Conservation (phyloP, 2,113 vertebrate genomes). For the Malaclemys terrapin region DNA sequence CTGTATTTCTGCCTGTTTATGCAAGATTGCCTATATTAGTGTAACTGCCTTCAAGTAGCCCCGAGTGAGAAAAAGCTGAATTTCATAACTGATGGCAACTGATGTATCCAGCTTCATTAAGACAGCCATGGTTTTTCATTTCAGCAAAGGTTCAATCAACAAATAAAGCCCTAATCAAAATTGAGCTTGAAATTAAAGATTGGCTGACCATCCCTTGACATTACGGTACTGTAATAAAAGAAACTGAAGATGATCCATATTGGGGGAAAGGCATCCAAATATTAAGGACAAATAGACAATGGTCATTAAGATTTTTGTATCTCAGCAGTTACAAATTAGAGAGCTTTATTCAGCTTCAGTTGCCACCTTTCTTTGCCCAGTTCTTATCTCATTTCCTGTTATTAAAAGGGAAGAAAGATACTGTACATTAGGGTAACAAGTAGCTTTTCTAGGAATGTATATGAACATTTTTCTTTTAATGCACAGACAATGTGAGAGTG, state of each 20-base stretch:
- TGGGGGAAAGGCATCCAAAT: not conserved
- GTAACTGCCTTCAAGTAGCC: constrained; percentile 12
- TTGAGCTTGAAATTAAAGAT: constrained; percentile 29
- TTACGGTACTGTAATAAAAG: not conserved
- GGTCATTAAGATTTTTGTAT: not conserved
- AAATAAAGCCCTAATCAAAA: not conserved
- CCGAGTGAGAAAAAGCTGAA: not conserved
- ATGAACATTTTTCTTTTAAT: not conserved
- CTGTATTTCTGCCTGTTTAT: not conserved
- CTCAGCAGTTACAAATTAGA: not conserved
- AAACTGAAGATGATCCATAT: not conserved
- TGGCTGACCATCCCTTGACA: constrained; percentile 18
- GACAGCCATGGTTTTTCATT: not conserved
- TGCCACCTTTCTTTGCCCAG: not conserved
- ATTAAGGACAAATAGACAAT: not conserved
- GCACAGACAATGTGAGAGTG: not conserved
- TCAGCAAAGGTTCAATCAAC: not conserved
- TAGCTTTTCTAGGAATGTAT: not conserved
- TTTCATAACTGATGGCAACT: not conserved
- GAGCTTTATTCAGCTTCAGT: not conserved
- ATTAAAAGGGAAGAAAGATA: not conserved
- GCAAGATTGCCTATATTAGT: not conserved
- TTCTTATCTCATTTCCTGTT: not conserved
- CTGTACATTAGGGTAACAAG: not conserved
- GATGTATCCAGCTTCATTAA: constrained; percentile 34